Evolutionary conservation across 1,140 invertebrate species (phyloP), one percentile per base, ranked within the genome.

Genomic region (Planococcus citri): DNA sequence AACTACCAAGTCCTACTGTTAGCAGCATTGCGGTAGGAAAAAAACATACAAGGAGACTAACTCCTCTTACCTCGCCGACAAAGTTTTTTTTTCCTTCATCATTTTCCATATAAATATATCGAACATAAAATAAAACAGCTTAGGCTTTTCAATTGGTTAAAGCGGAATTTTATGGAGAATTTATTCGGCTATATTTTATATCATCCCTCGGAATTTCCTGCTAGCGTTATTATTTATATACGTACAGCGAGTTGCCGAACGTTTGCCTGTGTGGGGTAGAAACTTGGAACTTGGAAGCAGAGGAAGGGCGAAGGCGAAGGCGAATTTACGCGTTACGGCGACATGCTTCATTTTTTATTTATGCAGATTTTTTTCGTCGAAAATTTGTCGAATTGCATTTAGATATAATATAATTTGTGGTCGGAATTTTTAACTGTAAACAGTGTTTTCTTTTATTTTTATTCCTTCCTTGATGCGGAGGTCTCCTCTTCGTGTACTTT

Each of bases 61-160:
- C 33, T 8, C 33, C 33, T 14, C 33, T 14, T 51, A 51, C 41
- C 41, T 51, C 17, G 29, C 6, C 12, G 41, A n/a, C n/a, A n/a
- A n/a, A 51, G 41, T 51, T 51, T 3, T 17, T 51, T 33, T 33
- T 33, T 33, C 29, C 29, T 3, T 33, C 12, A 33, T 33, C 29
- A 6, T 33, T 33, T 33, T 33, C n/a, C n/a, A n/a, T n/a, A 33
- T 33, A 33, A 6, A 33, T 20, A 20, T 20, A 51, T 51, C 17
- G 41, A 51, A 51, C 41, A 20, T 51, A 51, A 51, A 51, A 51
- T 51, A 51, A 51, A 51, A 51, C 41, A 51, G 41, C 41, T 51
- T 51, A 51, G 41, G 41, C 41, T 51, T 51, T 51, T 51, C 41
- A 51, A 51, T 51, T 51, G 41, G 41, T 51, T 51, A 51, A 51